Conservation (phyloP, 2,888 invertebrate genomes). For the Ctena decussata region DNA sequence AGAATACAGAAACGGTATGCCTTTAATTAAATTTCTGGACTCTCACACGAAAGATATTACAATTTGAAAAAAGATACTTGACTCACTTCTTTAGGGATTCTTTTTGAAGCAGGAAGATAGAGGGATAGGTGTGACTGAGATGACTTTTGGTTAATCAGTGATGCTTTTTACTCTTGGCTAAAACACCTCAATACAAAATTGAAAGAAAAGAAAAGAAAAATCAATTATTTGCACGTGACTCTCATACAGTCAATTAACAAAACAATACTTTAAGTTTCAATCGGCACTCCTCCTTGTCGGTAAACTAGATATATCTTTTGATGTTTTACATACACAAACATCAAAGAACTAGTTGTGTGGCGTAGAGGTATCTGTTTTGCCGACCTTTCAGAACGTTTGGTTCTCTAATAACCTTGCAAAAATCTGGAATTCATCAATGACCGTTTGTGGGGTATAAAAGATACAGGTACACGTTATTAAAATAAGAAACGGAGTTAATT, state of each 20-base stretch:
- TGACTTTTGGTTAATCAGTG: too few relatives aligned
- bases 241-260: not conserved
- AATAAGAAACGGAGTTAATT: not conserved
- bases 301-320: slow-evolving; percentile 1
- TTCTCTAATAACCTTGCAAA: not conserved
- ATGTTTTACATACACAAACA: not conserved
- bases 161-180: too few relatives aligned
- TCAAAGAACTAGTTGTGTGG: slow-evolving; percentile 10
- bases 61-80: too few relatives aligned
- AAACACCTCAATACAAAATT: too few relatives aligned
- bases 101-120: too few relatives aligned
- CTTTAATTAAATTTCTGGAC: too few relatives aligned
- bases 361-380: not conserved
- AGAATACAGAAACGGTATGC: too few relatives aligned
- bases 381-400: not conserved
- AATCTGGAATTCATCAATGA: slow-evolving; percentile 8
- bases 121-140: too few relatives aligned
- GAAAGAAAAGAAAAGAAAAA: too few relatives aligned
- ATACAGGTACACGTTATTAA: not conserved
- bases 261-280: slow-evolving; percentile 12
- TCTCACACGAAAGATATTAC: too few relatives aligned
- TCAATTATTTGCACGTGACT: not conserved
- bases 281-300: slow-evolving; percentile 9
- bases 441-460: not conserved
- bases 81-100: too few relatives aligned